phyloP scores from a whole-genome alignment of 1,140 invertebrate species.

The Brachionus manjavacas region DNA sequence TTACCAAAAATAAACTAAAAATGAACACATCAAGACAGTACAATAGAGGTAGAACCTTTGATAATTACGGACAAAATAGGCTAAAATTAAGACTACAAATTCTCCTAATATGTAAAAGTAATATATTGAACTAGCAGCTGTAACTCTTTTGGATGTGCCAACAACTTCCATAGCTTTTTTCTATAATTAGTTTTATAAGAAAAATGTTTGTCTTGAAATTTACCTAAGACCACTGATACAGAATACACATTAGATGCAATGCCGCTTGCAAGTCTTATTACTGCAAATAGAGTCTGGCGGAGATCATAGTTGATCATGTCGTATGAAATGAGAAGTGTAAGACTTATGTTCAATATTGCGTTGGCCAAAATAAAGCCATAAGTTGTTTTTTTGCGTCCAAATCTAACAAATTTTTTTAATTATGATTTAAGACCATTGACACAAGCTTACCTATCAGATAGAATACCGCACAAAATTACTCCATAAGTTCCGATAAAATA shows the following conservation, averaged over 20 bases:
- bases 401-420: neutral
- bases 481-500: constrained; percentile 31
- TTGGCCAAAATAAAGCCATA: constrained; percentile 5
- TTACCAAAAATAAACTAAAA: constrained; percentile 11
- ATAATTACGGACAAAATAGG: constrained; percentile 39
- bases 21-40: neutral
- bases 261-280: neutral
- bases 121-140: constrained; percentile 30
- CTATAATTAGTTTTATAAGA: too few relatives aligned
- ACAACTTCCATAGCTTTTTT: constrained; percentile 15
- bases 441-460: constrained; percentile 13
- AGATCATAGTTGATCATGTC: neutral
- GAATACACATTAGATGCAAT: constrained; percentile 9
- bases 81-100: constrained; percentile 25
- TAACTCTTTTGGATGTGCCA: constrained; percentile 17
- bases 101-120: constrained; percentile 30
- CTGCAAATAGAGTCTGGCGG: neutral
- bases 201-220: neutral
- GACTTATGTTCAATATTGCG: neutral
- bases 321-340: neutral
- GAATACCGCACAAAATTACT: constrained; percentile 11
- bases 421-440: neutral
- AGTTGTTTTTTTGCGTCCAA: constrained; percentile 21
- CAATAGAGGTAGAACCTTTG: neutral
- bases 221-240: neutral